Percentiles rank a stretch among this genome's conserved stretches.
Evolutionary conservation across 2,113 vertebrate species (phyloP).

Genomic region (Pedetes capensis): DNA sequence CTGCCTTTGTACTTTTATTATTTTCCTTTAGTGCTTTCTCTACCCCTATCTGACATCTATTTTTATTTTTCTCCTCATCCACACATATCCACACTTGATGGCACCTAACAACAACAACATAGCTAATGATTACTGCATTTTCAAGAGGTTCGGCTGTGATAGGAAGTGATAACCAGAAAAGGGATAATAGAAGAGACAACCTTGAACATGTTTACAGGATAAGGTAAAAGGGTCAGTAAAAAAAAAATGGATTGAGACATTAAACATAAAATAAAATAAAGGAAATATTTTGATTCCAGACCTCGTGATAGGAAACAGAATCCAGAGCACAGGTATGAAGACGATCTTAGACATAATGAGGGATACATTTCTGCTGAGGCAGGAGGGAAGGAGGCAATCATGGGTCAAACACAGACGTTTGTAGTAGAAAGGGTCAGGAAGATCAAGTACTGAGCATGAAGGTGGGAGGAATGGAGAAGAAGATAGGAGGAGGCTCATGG

Average conservation of each 20-base stretch:
- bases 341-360: not conserved
- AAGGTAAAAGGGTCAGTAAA: not conserved
- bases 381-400: not conserved
- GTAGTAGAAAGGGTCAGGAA: not conserved
- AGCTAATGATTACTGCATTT: not conserved
- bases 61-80: not conserved
- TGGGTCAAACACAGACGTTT: not conserved
- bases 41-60: not conserved
- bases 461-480: not conserved
- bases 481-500: not conserved
- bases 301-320: not conserved
- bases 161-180: not conserved
- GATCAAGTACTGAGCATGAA: not conserved
- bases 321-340: not conserved
- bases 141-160: not conserved
- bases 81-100: too few species aligned
- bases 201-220: not conserved
- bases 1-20: not conserved
- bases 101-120: too few species aligned
- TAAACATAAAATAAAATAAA: constrained; percentile 16
- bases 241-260: not conserved
- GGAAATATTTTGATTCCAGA: not conserved
- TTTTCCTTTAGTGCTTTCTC: constrained; percentile 1
- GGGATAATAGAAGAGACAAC: not conserved
- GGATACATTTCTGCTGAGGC: not conserved